phyloP scores from a whole-genome alignment of 2,113 vertebrate species.

The Odocoileus hemionus region DNA sequence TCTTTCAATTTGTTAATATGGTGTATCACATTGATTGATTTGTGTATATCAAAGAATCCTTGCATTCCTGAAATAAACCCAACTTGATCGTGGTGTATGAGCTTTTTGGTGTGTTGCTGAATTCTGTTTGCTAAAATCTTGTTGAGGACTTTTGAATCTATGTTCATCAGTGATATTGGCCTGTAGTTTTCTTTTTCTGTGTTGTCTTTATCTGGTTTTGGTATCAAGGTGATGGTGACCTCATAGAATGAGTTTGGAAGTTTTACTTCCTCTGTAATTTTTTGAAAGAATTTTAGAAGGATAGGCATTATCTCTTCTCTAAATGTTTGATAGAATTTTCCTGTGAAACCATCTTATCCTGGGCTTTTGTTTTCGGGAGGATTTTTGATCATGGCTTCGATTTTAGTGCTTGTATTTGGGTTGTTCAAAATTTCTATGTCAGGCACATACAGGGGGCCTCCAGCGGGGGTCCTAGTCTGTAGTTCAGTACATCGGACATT shows the following conservation, averaged over 20 bases:
- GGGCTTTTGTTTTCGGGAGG: neutral
- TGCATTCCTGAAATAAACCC: neutral
- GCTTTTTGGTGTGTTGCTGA: neutral
- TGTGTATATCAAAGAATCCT: neutral
- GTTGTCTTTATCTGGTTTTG: neutral
- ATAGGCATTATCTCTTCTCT: neutral
- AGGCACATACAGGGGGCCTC: neutral
- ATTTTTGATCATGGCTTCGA: neutral
- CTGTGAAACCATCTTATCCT: neutral
- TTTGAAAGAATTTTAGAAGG: neutral
- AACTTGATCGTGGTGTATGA: neutral
- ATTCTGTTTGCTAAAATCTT: neutral
- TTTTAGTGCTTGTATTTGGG: neutral
- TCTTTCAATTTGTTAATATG: neutral
- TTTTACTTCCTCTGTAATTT: neutral
- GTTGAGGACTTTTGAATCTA: neutral
- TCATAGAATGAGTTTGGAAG: neutral
- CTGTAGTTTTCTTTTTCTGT: neutral
- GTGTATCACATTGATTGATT: neutral
- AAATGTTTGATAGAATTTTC: neutral
- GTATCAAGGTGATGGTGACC: neutral
- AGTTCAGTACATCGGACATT: neutral
- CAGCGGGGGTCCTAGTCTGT: neutral
- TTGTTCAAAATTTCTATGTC: neutral
- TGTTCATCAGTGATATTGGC: neutral